These are phyloP conservation scores for Gyrodactylus bullatarudis DNA, from an alignment of 1,140 invertebrate species.

Conservation along the genomic window DNA sequence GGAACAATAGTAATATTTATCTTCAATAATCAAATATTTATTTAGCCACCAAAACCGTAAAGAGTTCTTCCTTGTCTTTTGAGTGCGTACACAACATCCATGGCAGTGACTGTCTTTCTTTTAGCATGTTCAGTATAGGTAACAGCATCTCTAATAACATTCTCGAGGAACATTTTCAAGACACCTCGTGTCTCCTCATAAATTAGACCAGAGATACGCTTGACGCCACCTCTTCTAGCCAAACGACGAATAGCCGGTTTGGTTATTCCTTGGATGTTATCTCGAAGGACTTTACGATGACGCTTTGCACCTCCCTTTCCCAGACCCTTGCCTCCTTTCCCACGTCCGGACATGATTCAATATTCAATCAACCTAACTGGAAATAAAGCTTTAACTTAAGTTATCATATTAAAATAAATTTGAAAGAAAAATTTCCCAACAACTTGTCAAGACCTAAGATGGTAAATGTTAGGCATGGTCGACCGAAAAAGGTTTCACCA, in stretches of 20 bases:
- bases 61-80: constrained; percentile 39
- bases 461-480: too few relatives aligned
- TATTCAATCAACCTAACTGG: not conserved
- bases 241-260: constrained; percentile 31
- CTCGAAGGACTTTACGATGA: constrained; percentile 23
- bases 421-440: too few relatives aligned
- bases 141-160: constrained; percentile 42
- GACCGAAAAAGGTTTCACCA: too few relatives aligned
- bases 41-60: constrained; percentile 28
- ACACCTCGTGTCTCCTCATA: constrained; percentile 35
- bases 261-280: constrained; percentile 39
- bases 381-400: too few relatives aligned
- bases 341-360: constrained; percentile 14
- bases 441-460: too few relatives aligned
- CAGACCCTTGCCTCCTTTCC: constrained; percentile 16
- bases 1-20: not conserved
- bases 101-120: constrained; percentile 43
- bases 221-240: constrained; percentile 37
- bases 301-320: constrained; percentile 17
- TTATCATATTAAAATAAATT: too few relatives aligned
- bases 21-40: not conserved
- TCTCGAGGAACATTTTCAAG: constrained; percentile 42
- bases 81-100: constrained; percentile 50
- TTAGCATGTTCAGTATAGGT: constrained; percentile 50
- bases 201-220: constrained; percentile 36